phyloP scores from a whole-genome alignment of 1,140 invertebrate genomes.

The Solenopsis invicta region DNA sequence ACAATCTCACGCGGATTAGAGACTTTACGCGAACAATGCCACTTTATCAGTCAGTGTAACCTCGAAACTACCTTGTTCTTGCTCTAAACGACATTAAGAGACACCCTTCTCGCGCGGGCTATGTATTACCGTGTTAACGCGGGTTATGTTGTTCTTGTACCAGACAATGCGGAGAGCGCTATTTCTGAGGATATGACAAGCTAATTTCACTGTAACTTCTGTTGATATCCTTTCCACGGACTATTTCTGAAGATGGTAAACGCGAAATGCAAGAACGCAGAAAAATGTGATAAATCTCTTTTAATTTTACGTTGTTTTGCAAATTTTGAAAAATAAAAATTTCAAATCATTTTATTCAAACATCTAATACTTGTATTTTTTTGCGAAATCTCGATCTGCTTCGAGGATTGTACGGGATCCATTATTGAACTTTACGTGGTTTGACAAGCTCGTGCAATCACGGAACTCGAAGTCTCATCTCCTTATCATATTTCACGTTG shows the following conservation, averaged over 20 bases:
- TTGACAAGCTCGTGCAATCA: slow-evolving; percentile 11
- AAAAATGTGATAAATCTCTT: background rate
- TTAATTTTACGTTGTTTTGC: background rate
- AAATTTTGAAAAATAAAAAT: background rate
- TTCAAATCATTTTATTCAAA: background rate
- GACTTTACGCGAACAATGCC: slow-evolving; percentile 50
- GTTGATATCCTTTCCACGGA: slow-evolving; percentile 19
- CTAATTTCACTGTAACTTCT: slow-evolving; percentile 54
- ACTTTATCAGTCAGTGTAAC: slow-evolving; percentile 57
- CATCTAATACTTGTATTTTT: background rate
- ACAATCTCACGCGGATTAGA: slow-evolving; percentile 33
- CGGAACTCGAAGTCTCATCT: slow-evolving; percentile 30
- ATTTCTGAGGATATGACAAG: slow-evolving; percentile 49
- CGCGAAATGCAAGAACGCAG: background rate
- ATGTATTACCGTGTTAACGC: slow-evolving; percentile 52
- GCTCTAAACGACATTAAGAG: slow-evolving; percentile 60
- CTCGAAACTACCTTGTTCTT: slow-evolving; percentile 47
- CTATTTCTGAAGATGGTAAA: background rate
- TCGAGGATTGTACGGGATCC: slow-evolving; percentile 1
- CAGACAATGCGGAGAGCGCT: slow-evolving; percentile 53
- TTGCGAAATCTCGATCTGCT: background rate
- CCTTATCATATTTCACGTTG: slow-evolving; percentile 35
- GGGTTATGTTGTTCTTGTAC: slow-evolving; percentile 58
- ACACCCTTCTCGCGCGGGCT: slow-evolving; percentile 48
- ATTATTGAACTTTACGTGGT: slow-evolving; percentile 31